phyloP scores from a whole-genome alignment of 2,888 invertebrate species.

The Brachyptera risi region DNA sequence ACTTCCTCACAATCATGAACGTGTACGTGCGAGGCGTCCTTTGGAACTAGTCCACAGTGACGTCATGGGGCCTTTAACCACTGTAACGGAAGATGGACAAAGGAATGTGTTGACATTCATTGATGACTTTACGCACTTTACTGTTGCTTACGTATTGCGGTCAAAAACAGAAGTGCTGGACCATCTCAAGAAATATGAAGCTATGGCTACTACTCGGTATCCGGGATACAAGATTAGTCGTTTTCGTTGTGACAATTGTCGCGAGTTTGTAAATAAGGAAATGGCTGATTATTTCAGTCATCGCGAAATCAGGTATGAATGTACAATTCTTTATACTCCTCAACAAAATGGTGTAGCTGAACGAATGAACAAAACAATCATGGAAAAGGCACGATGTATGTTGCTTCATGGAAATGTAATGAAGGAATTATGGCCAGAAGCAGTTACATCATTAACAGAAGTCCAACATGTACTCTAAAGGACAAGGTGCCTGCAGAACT shows the following conservation, averaged over 20 bases:
- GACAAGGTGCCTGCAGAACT: constrained; percentile 16
- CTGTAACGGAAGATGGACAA: constrained; percentile 27
- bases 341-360: constrained; percentile 14
- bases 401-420: background rate
- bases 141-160: constrained; percentile 30
- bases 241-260: constrained; percentile 37
- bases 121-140: constrained; percentile 34
- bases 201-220: constrained; percentile 34
- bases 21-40: constrained; percentile 27
- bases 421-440: constrained; percentile 12
- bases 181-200: constrained; percentile 35
- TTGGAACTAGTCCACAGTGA: constrained; percentile 33
- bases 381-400: constrained; percentile 11
- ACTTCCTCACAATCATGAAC: constrained; percentile 34
- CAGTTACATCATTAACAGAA: background rate
- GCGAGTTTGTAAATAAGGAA: constrained; percentile 37
- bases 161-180: constrained; percentile 32
- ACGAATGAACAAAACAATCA: background rate
- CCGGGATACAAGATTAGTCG: constrained; percentile 33
- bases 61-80: constrained; percentile 23
- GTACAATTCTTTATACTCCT: constrained; percentile 12
- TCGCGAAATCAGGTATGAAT: constrained; percentile 7
- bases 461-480: background rate
- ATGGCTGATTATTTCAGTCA: constrained; percentile 26
- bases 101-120: constrained; percentile 33